Base-by-base conservation (phyloP, 2,113 vertebrate genomes). In the Xenopus tropicalis region DNA sequence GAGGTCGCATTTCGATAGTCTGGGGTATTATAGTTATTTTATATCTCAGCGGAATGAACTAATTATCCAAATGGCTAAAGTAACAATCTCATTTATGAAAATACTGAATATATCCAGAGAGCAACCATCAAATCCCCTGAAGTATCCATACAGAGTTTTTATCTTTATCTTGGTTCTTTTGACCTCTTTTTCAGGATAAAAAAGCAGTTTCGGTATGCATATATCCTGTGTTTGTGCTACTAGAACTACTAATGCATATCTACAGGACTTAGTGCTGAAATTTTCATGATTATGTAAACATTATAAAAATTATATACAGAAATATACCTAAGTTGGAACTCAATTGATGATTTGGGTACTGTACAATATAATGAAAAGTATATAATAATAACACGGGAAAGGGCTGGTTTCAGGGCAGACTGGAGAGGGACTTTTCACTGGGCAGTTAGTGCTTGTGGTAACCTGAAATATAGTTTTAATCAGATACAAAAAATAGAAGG, bases 21-120 rank as follows among this genome's bases (percentile, higher is more conserved):
- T 20, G 11, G 5, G 57, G 52, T 54, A 54, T 54, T 54, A 54
- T 54, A 10, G 57, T 59, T 59, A 59, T 24, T 59, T 21, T 59
- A 9, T 20, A 59, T 59, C 21, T 12, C 16, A 59, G 21, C 23
- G 12, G 57, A 22, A 59, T 12, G 1, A 17, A 23, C 21, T 23
- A 59, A 59, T 59, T 59, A 59, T 24, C 57, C 57, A 59, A 16
- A 59, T 23, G 57, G 22, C 13, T 59, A 23, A 59, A 22, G 22
- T 20, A 59, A 59, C 57, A 59, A 59, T 59, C 20, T 23, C 57
- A 59, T 59, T 59, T 59, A 59, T 3, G 22, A 59, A 23, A 24
- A 59, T 11, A 59, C 20, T 14, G 10, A 12, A 14, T 23, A 59
- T 23, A 59, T 14, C 57, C 21, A 59, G 3, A 59, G 11, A 9